These are phyloP conservation scores for Akabosia matsudoensis DNA, from an alignment of 1,140 invertebrate species.

Conservation along the genomic window DNA sequence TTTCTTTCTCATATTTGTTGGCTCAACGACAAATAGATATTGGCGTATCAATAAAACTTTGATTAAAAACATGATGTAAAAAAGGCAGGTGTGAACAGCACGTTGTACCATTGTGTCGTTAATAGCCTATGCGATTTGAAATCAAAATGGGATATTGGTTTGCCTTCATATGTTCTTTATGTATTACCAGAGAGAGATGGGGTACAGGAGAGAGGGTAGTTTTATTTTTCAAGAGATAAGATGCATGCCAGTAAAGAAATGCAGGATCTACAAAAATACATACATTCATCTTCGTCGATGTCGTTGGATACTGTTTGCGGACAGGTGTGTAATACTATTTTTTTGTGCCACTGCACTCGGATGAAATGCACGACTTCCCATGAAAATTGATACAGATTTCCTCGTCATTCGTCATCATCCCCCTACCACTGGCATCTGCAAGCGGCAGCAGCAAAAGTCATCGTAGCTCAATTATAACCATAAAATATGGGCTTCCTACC, in stretches of 20 bases:
- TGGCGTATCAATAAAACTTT: slow-evolving; percentile 10
- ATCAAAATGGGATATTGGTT: slow-evolving; percentile 21
- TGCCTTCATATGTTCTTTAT: background rate
- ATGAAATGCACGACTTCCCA: slow-evolving; percentile 24
- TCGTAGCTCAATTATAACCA: slow-evolving; percentile 20
- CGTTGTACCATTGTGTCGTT: slow-evolving; percentile 11
- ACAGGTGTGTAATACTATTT: slow-evolving; percentile 11
- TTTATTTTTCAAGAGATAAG: too few relatives aligned
- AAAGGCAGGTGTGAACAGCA: slow-evolving; percentile 23
- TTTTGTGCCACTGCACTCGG: slow-evolving; percentile 19
- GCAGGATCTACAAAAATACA: background rate
- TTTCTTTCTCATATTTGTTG: background rate
- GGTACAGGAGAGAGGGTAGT: background rate
- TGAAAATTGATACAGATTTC: slow-evolving; percentile 25
- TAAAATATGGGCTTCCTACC: slow-evolving; percentile 22
- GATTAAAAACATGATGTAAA: slow-evolving; percentile 17
- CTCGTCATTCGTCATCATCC: background rate
- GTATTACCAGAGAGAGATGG: background rate
- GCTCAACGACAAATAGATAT: background rate
- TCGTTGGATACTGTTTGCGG: background rate
- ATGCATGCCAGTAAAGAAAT: background rate
- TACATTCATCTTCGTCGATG: background rate
- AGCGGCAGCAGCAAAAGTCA: slow-evolving; percentile 6
- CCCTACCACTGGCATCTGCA: background rate
- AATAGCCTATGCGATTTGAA: slow-evolving; percentile 9